Conservation (phyloP, 2,888 invertebrate species). For the Pandemis heparana region DNA sequence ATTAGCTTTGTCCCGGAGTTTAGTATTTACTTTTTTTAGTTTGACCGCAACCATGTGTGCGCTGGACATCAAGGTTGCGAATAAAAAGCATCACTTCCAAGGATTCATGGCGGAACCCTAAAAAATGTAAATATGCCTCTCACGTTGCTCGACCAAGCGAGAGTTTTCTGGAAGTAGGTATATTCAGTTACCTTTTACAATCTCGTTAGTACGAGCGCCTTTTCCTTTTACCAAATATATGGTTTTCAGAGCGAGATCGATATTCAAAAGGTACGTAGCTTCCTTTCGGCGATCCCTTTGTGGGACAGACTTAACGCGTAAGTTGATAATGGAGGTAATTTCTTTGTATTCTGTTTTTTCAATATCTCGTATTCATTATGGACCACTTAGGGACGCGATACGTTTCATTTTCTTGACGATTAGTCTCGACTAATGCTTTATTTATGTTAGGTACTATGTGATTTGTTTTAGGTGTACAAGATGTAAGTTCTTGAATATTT, state of each 20-base stretch:
- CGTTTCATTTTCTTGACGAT: background rate
- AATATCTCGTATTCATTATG: background rate
- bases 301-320: slow-evolving; percentile 36
- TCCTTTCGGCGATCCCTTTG: slow-evolving; percentile 32
- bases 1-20: background rate
- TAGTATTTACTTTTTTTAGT: background rate
- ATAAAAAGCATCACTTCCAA: slow-evolving; percentile 20
- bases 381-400: background rate
- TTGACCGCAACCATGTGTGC: background rate
- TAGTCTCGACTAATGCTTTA: background rate
- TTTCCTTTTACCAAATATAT: slow-evolving; percentile 41
- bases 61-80: background rate
- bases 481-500: too few relatives aligned
- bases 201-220: slow-evolving; percentile 46
- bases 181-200: slow-evolving; percentile 47
- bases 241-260: slow-evolving; percentile 42
- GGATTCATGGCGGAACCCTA: slow-evolving; percentile 41
- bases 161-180: slow-evolving; percentile 58
- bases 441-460: too few relatives aligned
- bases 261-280: slow-evolving; percentile 40
- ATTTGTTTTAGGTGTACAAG: too few relatives aligned
- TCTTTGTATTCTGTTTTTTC: slow-evolving; percentile 4
- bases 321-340: slow-evolving; percentile 36
- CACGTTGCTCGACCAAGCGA: slow-evolving; percentile 63
- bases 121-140: slow-evolving; percentile 72